phyloP scores from a whole-genome alignment of 2,113 vertebrate genomes.

The Sardina pilchardus region DNA sequence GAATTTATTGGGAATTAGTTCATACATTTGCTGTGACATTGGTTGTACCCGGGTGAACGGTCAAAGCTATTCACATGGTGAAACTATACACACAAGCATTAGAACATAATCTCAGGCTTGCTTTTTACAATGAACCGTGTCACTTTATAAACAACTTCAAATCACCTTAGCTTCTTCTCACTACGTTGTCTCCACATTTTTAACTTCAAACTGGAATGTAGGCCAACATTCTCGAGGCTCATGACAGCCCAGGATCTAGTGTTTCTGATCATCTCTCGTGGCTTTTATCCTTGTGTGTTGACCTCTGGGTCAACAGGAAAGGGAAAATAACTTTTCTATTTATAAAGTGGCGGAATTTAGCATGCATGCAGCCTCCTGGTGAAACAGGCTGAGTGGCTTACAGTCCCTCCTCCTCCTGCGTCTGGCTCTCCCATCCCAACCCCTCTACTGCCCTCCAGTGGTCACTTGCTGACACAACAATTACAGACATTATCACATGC shows the following conservation, averaged over 20 bases:
- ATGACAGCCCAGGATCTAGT: constrained; percentile 53
- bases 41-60: too few species aligned
- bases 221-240: constrained; percentile 42
- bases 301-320: constrained; percentile 79
- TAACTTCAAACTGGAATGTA: constrained; percentile 42
- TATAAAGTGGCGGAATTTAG: constrained; percentile 76
- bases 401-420: background rate
- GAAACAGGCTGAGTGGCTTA: constrained; percentile 22
- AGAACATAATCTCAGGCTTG: too few species aligned
- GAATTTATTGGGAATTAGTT: too few species aligned
- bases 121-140: too few species aligned
- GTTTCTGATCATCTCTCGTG: constrained; percentile 62
- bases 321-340: constrained; percentile 84
- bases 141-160: too few species aligned
- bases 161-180: background rate
- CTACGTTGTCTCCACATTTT: background rate
- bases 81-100: too few species aligned
- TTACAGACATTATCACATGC: background rate
- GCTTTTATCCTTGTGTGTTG: constrained; percentile 75
- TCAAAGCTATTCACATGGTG: too few species aligned
- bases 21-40: too few species aligned
- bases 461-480: background rate
- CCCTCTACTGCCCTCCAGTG: background rate
- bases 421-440: background rate
- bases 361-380: constrained; percentile 49